Evolutionary conservation across 2,797 vertebrate species (phyloP).

Genomic region (Okamejei kenojei): DNA sequence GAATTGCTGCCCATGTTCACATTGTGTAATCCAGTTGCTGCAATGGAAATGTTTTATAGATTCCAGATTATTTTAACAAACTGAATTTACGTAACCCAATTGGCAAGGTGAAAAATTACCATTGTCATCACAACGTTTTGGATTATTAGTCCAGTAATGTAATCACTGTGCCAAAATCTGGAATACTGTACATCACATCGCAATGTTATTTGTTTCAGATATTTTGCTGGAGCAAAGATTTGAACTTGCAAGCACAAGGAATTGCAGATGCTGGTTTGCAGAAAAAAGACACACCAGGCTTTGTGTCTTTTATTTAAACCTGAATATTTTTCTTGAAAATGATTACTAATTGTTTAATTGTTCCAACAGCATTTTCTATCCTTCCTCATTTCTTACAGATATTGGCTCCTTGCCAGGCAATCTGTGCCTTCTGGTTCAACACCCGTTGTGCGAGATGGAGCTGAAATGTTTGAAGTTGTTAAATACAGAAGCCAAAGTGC

Average conservation of each 20-base stretch:
- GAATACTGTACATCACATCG: background rate
- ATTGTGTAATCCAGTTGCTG: too few species aligned
- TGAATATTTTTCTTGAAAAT: too few species aligned
- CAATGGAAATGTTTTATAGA: too few species aligned
- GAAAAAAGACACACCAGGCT: too few species aligned
- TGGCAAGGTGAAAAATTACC: too few species aligned
- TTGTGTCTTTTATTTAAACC: too few species aligned
- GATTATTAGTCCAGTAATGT: too few species aligned
- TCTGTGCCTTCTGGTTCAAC: background rate
- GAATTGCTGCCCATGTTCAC: too few species aligned
- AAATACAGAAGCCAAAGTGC: background rate
- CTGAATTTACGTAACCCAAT: too few species aligned
- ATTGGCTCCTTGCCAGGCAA: background rate
- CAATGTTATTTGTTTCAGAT: background rate
- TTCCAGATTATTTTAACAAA: too few species aligned
- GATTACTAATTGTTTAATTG: background rate
- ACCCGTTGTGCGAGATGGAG: background rate
- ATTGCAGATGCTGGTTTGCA: too few species aligned
- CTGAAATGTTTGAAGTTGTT: background rate
- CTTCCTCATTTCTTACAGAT: background rate
- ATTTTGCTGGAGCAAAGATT: background rate
- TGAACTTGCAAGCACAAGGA: background rate
- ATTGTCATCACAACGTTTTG: too few species aligned
- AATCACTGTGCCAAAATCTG: background rate
- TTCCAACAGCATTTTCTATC: background rate